phyloP scores from a whole-genome alignment of 1,140 invertebrate species.

The Ceratina australensis region DNA sequence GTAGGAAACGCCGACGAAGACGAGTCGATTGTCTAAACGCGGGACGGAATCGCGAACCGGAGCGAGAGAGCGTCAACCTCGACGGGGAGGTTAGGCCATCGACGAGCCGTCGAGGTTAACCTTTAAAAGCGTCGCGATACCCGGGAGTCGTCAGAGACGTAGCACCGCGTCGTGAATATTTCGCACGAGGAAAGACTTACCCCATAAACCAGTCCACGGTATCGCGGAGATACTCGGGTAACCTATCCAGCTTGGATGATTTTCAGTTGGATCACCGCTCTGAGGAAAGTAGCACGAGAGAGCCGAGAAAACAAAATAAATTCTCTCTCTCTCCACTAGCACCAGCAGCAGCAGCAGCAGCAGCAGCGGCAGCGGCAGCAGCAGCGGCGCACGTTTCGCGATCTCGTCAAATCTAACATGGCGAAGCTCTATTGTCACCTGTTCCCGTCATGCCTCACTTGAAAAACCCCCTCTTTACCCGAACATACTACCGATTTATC shows the following conservation, averaged over 20 bases:
- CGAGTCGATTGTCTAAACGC: neutral
- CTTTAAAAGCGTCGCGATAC: neutral
- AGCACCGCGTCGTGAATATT: conserved; percentile 9
- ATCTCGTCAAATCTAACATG: conserved; percentile 78
- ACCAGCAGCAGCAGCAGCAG: conserved; percentile 55
- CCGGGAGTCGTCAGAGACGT: neutral
- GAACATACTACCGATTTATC: conserved; percentile 49
- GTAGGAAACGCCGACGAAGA: conserved; percentile 1
- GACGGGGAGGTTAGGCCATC: conserved; percentile 33
- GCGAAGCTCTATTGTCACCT: conserved; percentile 76
- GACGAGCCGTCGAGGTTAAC: conserved; percentile 35
- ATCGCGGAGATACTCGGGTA: conserved; percentile 99
- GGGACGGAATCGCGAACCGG: neutral
- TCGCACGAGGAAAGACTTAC: conserved; percentile 83
- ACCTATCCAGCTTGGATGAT: conserved; percentile 95
- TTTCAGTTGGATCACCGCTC: conserved; percentile 71
- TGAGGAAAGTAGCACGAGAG: conserved; percentile 66
- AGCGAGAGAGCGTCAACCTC: conserved; percentile 45
- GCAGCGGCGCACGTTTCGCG: conserved; percentile 68
- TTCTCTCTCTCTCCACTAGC: conserved; percentile 61
- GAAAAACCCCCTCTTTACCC: conserved; percentile 20
- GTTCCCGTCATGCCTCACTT: conserved; percentile 72
- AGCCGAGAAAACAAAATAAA: conserved; percentile 63
- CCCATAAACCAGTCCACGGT: conserved; percentile 99
- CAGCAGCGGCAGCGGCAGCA: conserved; percentile 50